Conservation (phyloP, 2,797 vertebrate genomes). For the Cynopterus sphinx region DNA sequence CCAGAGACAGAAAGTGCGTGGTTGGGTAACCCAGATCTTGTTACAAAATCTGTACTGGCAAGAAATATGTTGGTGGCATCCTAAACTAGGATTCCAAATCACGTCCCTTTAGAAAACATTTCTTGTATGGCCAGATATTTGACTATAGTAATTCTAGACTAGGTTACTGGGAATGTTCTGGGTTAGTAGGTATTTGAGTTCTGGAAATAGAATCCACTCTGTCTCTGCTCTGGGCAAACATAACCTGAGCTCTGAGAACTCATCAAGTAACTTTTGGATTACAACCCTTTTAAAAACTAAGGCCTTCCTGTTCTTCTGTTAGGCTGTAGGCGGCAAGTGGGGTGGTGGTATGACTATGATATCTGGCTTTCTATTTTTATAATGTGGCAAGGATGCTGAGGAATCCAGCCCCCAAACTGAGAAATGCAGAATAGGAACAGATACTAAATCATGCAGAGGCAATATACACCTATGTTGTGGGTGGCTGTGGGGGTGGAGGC, state of each 20-base stretch:
- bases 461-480: conserved; percentile 71
- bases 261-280: conserved; percentile 55
- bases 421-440: conserved; percentile 68
- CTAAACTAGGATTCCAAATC: background rate
- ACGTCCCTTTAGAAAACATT: background rate
- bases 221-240: background rate
- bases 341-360: conserved; percentile 75
- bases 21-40: background rate
- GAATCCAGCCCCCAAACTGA: conserved; percentile 76
- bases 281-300: conserved; percentile 48
- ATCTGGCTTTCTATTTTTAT: conserved; percentile 73
- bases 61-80: background rate
- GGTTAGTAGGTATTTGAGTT: conserved; percentile 10
- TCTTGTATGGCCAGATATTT: background rate
- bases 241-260: conserved; percentile 24
- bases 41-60: background rate
- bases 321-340: conserved; percentile 59
- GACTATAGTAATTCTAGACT: background rate
- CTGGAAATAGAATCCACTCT: conserved; percentile 2
- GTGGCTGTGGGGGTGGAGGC: conserved; percentile 49
- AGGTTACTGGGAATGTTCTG: background rate
- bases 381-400: conserved; percentile 73
- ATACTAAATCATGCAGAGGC: conserved; percentile 77
- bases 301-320: conserved; percentile 62
- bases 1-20: background rate